A percentile compares a stretch with the other conserved stretches of the same genome.
phyloP scores from a whole-genome alignment of 2,888 invertebrate species.

The Eucera pruinosa region DNA sequence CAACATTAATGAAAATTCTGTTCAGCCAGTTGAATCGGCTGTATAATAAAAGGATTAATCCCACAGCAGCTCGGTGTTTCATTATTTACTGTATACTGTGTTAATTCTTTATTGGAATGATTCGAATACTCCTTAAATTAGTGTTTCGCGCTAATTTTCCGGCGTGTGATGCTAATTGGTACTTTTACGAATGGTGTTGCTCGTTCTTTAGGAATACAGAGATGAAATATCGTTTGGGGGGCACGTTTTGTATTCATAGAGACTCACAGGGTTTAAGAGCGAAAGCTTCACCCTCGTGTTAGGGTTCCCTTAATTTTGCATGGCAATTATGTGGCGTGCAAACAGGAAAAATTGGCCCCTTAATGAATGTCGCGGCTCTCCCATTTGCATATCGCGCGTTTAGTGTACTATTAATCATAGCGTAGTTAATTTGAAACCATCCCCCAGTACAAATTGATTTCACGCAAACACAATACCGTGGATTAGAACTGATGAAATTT shows the following conservation, averaged over 20 bases:
- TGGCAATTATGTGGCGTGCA: slow-evolving; percentile 28
- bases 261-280: slow-evolving; percentile 14
- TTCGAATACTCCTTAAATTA: no score
- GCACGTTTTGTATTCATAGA: no score
- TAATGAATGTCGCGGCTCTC: neutral
- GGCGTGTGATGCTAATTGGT: no score
- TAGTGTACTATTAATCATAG: neutral
- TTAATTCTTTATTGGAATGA: neutral
- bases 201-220: neutral
- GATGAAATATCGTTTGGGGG: no score
- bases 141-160: no score
- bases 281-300: neutral
- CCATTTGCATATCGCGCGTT: slow-evolving; percentile 19
- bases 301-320: slow-evolving; percentile 35
- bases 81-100: neutral
- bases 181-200: no score
- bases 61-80: neutral
- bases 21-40: no score
- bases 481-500: no score
- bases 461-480: no score
- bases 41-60: no score
- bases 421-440: neutral
- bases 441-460: no score
- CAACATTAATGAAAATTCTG: no score
- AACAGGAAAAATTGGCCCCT: slow-evolving; percentile 16